phyloP scores from a whole-genome alignment of 1,140 invertebrate species.

The Pseudomyrmex concolor region DNA sequence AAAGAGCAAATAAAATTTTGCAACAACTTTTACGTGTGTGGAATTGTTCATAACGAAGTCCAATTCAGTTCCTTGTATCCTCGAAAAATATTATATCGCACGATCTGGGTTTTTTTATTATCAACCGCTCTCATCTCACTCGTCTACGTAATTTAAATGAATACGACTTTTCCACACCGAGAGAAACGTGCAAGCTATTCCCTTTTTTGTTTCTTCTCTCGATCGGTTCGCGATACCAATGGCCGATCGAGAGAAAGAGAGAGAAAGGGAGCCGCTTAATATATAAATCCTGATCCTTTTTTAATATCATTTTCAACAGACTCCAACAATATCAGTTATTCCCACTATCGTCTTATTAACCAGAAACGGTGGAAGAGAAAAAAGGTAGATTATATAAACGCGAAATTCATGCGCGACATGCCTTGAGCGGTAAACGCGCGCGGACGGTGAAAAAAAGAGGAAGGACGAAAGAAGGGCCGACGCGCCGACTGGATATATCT shows the following conservation, averaged over 20 bases:
- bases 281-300: constrained; percentile 55
- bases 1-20: background rate
- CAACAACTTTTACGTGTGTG: background rate
- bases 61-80: constrained; percentile 29
- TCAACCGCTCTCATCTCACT: constrained; percentile 51
- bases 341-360: constrained; percentile 68
- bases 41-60: constrained; percentile 10
- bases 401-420: constrained; percentile 71
- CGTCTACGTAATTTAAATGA: constrained; percentile 51
- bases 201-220: constrained; percentile 37
- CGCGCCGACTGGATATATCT: constrained; percentile 73
- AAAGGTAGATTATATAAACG: constrained; percentile 50
- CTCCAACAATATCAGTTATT: constrained; percentile 67
- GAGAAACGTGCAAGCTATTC: constrained; percentile 45
- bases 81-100: constrained; percentile 42
- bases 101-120: constrained; percentile 26
- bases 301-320: constrained; percentile 54
- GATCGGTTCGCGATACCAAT: constrained; percentile 51
- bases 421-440: constrained; percentile 27
- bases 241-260: background rate
- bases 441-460: constrained; percentile 32
- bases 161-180: constrained; percentile 47
- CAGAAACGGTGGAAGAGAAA: constrained; percentile 46
- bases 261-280: constrained; percentile 24
- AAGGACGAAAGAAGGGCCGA: constrained; percentile 56